Conservation (phyloP, 1,140 invertebrate species). For the Arctopsyche grandis region DNA sequence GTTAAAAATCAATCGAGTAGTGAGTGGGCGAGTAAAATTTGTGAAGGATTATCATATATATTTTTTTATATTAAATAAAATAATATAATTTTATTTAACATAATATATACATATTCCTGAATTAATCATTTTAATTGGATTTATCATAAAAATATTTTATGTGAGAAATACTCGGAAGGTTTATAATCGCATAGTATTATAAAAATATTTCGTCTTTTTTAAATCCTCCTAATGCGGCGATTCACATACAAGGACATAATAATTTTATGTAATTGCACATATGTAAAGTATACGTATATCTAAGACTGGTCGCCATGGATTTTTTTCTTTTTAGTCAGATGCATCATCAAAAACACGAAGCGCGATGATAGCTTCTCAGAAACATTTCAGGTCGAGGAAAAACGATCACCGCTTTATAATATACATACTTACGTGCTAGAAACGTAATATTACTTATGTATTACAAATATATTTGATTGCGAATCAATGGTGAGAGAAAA, state of each 20-base stretch:
- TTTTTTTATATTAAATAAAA: too few species aligned
- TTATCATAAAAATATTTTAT: too few species aligned
- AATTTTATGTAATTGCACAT: constrained; percentile 46
- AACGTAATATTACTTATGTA: background rate
- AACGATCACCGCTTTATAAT: background rate
- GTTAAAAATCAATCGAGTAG: too few species aligned
- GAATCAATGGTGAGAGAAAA: background rate
- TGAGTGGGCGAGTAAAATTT: too few species aligned
- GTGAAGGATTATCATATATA: too few species aligned
- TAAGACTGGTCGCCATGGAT: background rate
- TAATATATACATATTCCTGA: too few species aligned
- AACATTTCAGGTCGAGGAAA: background rate
- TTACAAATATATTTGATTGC: background rate
- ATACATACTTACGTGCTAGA: background rate
- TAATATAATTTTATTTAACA: too few species aligned
- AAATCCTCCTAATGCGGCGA: constrained; percentile 32
- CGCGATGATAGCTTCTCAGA: constrained; percentile 35
- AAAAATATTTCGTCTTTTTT: constrained; percentile 50
- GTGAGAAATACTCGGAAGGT: constrained; percentile 49
- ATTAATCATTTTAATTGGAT: too few species aligned
- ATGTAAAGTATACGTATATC: background rate
- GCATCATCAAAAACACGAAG: constrained; percentile 32
- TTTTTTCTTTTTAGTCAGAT: constrained; percentile 28
- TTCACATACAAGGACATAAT: constrained; percentile 45
- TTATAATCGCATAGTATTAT: constrained; percentile 51